Conservation (phyloP, 2,797 vertebrate genomes). For the Ateles fusciceps region DNA sequence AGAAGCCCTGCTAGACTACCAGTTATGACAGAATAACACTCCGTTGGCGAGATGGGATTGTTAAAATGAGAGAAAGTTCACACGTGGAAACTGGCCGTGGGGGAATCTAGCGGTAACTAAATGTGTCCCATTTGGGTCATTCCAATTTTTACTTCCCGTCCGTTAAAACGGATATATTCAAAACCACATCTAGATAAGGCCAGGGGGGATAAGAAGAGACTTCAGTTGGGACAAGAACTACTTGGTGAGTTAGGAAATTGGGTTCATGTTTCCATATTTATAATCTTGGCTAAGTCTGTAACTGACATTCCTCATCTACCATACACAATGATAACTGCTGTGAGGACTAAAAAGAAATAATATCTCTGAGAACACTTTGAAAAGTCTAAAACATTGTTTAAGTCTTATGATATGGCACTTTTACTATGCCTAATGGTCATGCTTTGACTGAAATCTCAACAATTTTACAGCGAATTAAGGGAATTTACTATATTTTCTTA, state of each 20-base stretch:
- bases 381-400: not conserved
- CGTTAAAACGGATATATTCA: not conserved
- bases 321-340: not conserved
- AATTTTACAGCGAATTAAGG: constrained; percentile 5
- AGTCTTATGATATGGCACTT: not conserved
- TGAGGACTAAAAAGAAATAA: not conserved
- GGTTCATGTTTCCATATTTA: not conserved
- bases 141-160: not conserved
- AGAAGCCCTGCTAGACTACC: not conserved
- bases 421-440: not conserved
- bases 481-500: not conserved
- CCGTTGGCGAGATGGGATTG: not conserved
- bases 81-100: not conserved
- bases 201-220: not conserved
- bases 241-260: not conserved
- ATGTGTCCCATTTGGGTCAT: not conserved
- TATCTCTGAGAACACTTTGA: not conserved
- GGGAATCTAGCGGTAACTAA: not conserved
- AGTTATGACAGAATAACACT: not conserved
- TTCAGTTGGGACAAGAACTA: not conserved
- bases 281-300: not conserved
- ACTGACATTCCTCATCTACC: not conserved
- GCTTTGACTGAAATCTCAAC: not conserved
- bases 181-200: not conserved
- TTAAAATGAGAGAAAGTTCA: not conserved